A percentile compares a stretch with the other conserved stretches of the same genome.
Evolutionary conservation across 2,113 vertebrate species (phyloP).

Genomic region (Bubalus kerabau): DNA sequence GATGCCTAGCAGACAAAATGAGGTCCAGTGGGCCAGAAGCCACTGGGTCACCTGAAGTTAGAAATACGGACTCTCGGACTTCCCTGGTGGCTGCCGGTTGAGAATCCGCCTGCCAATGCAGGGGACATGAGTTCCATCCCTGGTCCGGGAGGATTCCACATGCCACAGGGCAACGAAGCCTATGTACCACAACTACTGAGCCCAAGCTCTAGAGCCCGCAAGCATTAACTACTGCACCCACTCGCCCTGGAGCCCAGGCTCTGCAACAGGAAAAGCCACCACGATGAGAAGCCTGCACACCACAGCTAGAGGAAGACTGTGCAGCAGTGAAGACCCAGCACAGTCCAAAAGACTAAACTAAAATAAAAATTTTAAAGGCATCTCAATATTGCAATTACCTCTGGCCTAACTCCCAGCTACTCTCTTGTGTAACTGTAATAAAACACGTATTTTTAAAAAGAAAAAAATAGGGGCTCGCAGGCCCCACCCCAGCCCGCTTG

Average conservation of each 20-base stretch:
- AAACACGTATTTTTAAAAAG: background rate
- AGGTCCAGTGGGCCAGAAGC: background rate
- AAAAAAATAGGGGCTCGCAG: background rate
- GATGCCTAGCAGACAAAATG: background rate
- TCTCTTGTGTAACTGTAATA: background rate
- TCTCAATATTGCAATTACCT: background rate
- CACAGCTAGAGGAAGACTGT: background rate
- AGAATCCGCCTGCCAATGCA: background rate
- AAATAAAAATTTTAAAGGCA: background rate
- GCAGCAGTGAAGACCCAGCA: background rate
- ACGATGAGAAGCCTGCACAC: background rate
- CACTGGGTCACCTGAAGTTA: too few relatives aligned
- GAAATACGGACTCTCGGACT: background rate
- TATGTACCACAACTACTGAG: background rate
- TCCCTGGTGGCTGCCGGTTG: background rate
- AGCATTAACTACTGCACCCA: accelerated
- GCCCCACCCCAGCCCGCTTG: too few relatives aligned
- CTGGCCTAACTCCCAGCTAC: background rate
- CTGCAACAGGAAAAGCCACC: background rate
- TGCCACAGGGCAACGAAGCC: background rate
- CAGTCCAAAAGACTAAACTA: background rate
- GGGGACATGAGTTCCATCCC: background rate
- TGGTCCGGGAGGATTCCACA: background rate
- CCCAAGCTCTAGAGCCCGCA: background rate
- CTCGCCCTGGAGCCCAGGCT: background rate